Conservation (phyloP, 2,797 vertebrate genomes). For the Avahi laniger region DNA sequence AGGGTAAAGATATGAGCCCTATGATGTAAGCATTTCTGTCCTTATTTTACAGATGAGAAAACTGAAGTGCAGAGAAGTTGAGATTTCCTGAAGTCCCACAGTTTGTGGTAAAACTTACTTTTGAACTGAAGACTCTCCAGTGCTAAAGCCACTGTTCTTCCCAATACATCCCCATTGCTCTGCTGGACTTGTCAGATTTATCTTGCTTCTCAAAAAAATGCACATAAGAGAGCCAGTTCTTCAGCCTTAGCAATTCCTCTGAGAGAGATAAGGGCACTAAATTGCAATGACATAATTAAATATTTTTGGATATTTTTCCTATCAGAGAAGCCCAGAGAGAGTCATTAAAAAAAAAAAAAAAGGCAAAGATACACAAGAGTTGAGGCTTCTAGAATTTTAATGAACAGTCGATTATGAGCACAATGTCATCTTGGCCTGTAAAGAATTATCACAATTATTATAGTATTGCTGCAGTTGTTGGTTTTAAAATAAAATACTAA, state of each 20-base stretch:
- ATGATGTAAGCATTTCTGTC: neutral
- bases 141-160: neutral
- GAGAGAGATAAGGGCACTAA: neutral
- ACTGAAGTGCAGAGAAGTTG: neutral
- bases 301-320: conserved; percentile 28
- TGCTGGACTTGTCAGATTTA: neutral
- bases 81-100: neutral
- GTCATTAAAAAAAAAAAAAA: neutral
- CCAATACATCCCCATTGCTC: neutral
- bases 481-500: conserved; percentile 65
- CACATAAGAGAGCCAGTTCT: neutral
- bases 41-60: neutral
- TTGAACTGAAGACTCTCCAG: neutral
- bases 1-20: neutral
- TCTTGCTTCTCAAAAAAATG: neutral
- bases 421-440: neutral
- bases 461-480: neutral
- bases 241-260: neutral
- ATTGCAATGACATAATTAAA: neutral
- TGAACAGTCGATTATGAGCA: neutral
- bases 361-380: neutral
- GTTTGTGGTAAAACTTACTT: neutral
- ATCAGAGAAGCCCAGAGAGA: neutral
- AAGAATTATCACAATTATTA: neutral
- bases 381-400: conserved; percentile 14